These are phyloP conservation scores for Pseudocheirus occidentalis DNA, from an alignment of 2,797 vertebrate genomes.

Conservation along the genomic window DNA sequence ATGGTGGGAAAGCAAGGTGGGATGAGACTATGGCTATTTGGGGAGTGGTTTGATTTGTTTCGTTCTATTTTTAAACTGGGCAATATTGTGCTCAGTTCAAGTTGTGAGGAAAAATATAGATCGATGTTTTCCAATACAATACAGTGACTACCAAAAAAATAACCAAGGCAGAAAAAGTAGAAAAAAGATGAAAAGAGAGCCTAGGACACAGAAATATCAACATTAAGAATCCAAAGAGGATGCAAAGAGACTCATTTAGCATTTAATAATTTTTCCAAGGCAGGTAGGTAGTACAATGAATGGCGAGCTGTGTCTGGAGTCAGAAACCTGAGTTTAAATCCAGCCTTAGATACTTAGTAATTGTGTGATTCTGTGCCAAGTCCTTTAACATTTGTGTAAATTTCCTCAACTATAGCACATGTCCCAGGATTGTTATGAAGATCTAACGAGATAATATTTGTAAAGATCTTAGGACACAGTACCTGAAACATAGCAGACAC, in stretches of 20 bases:
- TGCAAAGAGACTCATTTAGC: neutral
- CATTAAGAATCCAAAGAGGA: neutral
- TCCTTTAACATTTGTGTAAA: no score
- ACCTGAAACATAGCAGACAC: no score
- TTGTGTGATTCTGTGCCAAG: no score
- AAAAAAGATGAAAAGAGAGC: neutral
- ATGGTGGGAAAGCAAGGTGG: constrained; percentile 66
- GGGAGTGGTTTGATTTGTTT: constrained; percentile 79
- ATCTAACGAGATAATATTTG: neutral
- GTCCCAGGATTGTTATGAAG: neutral
- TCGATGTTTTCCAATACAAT: constrained; percentile 91
- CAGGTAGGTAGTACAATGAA: no score
- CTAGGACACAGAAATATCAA: neutral
- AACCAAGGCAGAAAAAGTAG: neutral
- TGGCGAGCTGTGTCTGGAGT: no score
- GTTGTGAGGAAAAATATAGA: constrained; percentile 89
- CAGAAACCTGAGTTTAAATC: no score
- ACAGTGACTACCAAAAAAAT: constrained; percentile 84
- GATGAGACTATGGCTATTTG: constrained; percentile 70
- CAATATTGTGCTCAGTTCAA: constrained; percentile 86
- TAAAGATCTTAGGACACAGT: no score
- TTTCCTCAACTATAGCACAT: neutral
- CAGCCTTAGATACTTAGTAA: no score
- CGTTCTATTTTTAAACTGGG: constrained; percentile 80
- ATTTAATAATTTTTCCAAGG: neutral